These are phyloP conservation scores for Paraplagusia blochii DNA, from an alignment of 2,113 vertebrate species.

Conservation along the genomic window DNA sequence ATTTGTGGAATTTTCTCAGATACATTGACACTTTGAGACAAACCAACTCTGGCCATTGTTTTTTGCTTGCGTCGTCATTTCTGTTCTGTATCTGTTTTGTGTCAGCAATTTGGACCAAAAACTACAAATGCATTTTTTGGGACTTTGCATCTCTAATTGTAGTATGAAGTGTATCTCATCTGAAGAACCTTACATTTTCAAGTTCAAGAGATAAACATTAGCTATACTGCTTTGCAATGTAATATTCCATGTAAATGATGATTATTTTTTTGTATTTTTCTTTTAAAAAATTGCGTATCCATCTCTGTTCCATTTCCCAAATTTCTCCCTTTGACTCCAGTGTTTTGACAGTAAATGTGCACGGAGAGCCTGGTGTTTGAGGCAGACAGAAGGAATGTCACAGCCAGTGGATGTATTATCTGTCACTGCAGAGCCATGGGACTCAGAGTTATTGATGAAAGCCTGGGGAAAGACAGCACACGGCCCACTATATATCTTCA, in stretches of 20 bases:
- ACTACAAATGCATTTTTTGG: too few relatives aligned
- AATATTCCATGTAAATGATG: background rate
- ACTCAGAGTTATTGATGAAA: constrained; percentile 57
- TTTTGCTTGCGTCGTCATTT: too few relatives aligned
- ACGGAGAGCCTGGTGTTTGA: constrained; percentile 30
- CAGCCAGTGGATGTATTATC: constrained; percentile 22
- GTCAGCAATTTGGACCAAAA: too few relatives aligned
- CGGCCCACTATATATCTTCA: constrained; percentile 59
- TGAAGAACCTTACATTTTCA: too few relatives aligned
- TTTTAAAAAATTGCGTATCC: constrained; percentile 38
- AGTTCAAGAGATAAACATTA: too few relatives aligned
- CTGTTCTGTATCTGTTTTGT: too few relatives aligned
- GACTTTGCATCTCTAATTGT: too few relatives aligned
- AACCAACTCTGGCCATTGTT: too few relatives aligned
- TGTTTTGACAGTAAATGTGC: constrained; percentile 51
- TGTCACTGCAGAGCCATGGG: constrained; percentile 42
- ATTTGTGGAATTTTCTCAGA: too few relatives aligned
- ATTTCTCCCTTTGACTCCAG: constrained; percentile 18
- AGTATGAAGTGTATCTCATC: too few relatives aligned
- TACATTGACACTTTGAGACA: too few relatives aligned
- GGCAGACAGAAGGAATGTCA: constrained; percentile 28
- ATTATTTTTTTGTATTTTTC: constrained; percentile 10
- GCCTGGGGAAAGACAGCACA: constrained; percentile 57
- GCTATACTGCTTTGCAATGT: too few relatives aligned
- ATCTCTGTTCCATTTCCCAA: constrained; percentile 52